Conservation (phyloP, 2,797 vertebrate genomes). For the Mionectes olivaceus region DNA sequence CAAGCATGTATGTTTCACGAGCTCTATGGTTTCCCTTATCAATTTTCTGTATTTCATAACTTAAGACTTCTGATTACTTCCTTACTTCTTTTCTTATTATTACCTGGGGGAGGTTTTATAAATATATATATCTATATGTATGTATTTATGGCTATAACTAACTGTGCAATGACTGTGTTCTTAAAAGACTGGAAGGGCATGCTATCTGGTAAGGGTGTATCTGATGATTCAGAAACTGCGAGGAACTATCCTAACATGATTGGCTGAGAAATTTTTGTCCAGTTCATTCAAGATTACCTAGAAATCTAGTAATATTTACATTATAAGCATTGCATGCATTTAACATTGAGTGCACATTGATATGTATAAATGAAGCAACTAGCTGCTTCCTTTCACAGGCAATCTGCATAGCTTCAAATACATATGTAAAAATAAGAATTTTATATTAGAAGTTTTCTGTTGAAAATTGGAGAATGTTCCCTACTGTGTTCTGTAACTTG, state of each 20-base stretch:
- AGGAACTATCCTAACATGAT: background rate
- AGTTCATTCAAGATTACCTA: background rate
- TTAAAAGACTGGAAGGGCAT: background rate
- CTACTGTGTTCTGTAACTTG: slow-evolving; percentile 30
- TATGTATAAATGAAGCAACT: background rate
- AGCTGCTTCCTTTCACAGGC: background rate
- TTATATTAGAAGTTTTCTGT: background rate
- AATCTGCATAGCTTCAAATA: background rate
- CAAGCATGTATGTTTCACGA: background rate
- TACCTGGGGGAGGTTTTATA: background rate
- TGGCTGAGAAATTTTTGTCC: background rate
- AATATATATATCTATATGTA: background rate
- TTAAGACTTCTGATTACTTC: background rate
- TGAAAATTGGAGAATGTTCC: background rate
- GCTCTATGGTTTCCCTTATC: background rate
- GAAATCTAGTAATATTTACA: background rate
- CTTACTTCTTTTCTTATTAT: background rate
- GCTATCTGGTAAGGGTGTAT: background rate
- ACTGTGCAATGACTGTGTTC: background rate
- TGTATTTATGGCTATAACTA: background rate
- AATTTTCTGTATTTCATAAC: background rate
- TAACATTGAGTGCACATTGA: background rate
- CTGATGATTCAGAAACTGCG: background rate
- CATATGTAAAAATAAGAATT: background rate
- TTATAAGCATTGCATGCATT: background rate